Base-by-base conservation (phyloP, 2,888 invertebrate species). In the Drosophila multiciliata region DNA sequence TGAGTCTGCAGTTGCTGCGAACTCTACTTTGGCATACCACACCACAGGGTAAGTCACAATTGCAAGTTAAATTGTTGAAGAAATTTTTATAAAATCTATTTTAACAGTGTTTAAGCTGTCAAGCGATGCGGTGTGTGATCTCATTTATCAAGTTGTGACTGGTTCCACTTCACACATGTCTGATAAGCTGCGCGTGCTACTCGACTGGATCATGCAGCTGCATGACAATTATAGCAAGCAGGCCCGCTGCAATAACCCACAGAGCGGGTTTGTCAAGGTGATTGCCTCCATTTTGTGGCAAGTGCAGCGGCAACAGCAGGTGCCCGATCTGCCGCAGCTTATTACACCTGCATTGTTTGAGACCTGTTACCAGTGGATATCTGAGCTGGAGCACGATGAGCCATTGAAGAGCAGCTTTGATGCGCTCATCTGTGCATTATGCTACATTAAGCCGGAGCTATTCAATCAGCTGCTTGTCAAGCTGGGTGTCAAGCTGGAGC, bases 321-420 rank as follows among this genome's bases (percentile, higher is more conserved):
- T 95, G 49, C 95, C 95, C 17, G 95, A 96, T 89, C 92, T 98
- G 32, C 94, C 95, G 48, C 94, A 95, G 32, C 93, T 97, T 65
- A 94, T 97, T 49, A 96, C 96, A 0, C 94, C 95, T 61, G 96
- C 97, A 50, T 92, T 98, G 2, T 97, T 98, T 90, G 96, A 96
- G 78, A 94, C 95, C 1, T 94, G 98, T 32, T 97, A 96, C 92
- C 95, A 95, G 60, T 97, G 98, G 96, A 95, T 96, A 26, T 94
- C 95, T 63, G 94, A 94, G n/a, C 94, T 97, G 53, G 95, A 95
- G 23, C 95, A 95, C 49, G 95, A 95, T 65, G 95, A 96, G 63
- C 95, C 96, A 2, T 93, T 98, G 59, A 98, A 98, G 93, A 95
- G 96, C 86, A 95, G 97, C 0, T 95, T 98, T n/a, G 97, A 98